A percentile compares a stretch with the other conserved stretches of the same genome.
Conservation (phyloP, 2,797 vertebrate genomes). For the Bufotes viridis region DNA sequence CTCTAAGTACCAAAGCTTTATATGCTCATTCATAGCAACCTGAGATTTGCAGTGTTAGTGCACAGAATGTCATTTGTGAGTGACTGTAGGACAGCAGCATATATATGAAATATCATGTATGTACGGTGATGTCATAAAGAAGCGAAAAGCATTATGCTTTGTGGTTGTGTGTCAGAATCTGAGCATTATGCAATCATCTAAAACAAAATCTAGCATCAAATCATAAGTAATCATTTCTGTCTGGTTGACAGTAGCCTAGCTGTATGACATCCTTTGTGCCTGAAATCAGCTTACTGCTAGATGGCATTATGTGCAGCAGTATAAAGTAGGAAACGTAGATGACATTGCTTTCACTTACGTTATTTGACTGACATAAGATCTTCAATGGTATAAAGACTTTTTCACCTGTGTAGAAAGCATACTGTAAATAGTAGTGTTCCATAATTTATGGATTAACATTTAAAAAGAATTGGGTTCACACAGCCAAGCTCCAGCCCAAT, state of each 20-base stretch:
- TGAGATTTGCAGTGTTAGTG: background rate
- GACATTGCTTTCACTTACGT: conserved; percentile 17
- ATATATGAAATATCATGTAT: background rate
- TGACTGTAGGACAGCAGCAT: background rate
- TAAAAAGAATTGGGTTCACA: background rate
- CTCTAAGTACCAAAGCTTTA: background rate
- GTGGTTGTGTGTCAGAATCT: background rate
- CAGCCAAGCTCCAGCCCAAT: background rate
- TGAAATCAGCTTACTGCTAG: background rate
- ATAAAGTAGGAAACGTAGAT: background rate
- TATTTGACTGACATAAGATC: background rate
- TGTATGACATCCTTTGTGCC: background rate
- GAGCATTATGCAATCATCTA: background rate
- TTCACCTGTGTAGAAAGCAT: background rate
- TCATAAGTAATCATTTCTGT: background rate
- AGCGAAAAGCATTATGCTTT: background rate
- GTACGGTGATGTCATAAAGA: background rate
- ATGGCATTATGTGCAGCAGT: conserved; percentile 1
- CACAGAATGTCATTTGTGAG: background rate
- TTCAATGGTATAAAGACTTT: background rate
- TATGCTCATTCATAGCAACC: background rate
- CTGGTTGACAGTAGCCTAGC: background rate
- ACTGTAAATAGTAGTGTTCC: background rate
- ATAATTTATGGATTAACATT: background rate
- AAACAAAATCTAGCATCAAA: background rate